Evolutionary conservation across 2,797 vertebrate species (phyloP).

Genomic region (Denticeps clupeoides): DNA sequence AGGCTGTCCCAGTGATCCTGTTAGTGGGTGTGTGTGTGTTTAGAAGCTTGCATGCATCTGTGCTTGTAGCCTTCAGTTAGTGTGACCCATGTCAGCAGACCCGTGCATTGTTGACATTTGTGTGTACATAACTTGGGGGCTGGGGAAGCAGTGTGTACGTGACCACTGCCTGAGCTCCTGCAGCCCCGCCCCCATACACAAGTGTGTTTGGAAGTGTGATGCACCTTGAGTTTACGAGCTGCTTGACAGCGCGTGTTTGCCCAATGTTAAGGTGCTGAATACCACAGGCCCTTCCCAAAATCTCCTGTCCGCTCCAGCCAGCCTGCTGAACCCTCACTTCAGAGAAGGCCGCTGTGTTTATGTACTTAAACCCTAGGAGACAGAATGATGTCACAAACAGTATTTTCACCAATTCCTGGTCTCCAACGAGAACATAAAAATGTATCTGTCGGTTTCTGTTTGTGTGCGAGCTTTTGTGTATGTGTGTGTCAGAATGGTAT

Average conservation of each 20-base stretch:
- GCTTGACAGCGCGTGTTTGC: constrained; percentile 30
- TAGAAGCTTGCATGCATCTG: not conserved
- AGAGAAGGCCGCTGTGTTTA: constrained; percentile 45
- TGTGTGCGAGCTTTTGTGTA: constrained; percentile 11
- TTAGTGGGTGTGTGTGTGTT: not conserved
- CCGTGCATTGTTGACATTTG: constrained; percentile 8
- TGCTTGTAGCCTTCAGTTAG: not conserved
- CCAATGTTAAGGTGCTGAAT: constrained; percentile 49
- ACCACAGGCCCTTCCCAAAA: constrained; percentile 48
- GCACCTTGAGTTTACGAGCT: constrained; percentile 27
- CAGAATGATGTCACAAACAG: constrained; percentile 50
- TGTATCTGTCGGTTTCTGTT: not conserved
- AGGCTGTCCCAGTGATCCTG: too few species aligned
- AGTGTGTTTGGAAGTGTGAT: not conserved
- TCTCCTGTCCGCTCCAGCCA: constrained; percentile 28
- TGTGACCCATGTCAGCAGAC: too few species aligned
- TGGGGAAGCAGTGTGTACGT: constrained; percentile 5
- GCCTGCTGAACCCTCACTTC: constrained; percentile 27
- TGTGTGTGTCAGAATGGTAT: not conserved
- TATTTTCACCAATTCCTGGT: constrained; percentile 40
- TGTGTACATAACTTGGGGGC: constrained; percentile 15
- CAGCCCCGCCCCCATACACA: not conserved
- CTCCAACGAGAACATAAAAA: constrained; percentile 24
- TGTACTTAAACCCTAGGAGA: constrained; percentile 48
- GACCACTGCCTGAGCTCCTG: constrained; percentile 5